Base-by-base conservation (phyloP, 2,797 vertebrate genomes). In the Botia kubotai region DNA sequence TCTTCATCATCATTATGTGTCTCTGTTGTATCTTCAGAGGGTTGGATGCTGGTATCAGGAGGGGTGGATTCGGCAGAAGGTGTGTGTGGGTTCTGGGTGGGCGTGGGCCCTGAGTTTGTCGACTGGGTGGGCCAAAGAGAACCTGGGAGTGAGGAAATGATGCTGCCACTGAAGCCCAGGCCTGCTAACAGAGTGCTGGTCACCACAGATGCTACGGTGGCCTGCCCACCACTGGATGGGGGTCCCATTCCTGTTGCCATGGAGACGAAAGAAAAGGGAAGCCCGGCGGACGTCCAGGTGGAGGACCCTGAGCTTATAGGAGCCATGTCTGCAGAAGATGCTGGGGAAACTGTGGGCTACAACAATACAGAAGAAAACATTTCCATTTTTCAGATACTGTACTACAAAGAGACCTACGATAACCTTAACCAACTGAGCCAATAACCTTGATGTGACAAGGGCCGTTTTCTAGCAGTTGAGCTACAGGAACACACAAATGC, bases 251-350 rank as follows among this genome's bases (percentile, higher is more conserved):
- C 97, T 0, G 98, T 99, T 50, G 98, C 97, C 96, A 99, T 98
- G 79, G 98, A 99, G 77, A 99, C 97, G 0, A 99, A 98, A 19
- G 97, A 98, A 93, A 99, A 99, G 77, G 97, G 97, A 85, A 99
- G 96, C 82, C 98, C 98, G 0, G 98, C 98, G 80, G 97, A 97
- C 0, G 97, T 97, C 97, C 97, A 99, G 2, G 98, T 99, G 53
- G 98, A 99, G 67, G 98, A 98, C 75, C 98, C 97, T 0, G 98
- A 99, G 90, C 98, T 99, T 93, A 99, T 99, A 80, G 97, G 98
- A 81, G 98, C 97, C 98, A 99, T 99, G 91, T 99, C 98, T 0
- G 98, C 97, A 0, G 98, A 98, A 67, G 98, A 98, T 68, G 95
- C 97, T 60, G 98, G 96, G 86, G 97, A 98, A 6, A 95, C 95